These are phyloP conservation scores for Cotesia glomerata DNA, from an alignment of 1,140 invertebrate genomes.

Conservation along the genomic window DNA sequence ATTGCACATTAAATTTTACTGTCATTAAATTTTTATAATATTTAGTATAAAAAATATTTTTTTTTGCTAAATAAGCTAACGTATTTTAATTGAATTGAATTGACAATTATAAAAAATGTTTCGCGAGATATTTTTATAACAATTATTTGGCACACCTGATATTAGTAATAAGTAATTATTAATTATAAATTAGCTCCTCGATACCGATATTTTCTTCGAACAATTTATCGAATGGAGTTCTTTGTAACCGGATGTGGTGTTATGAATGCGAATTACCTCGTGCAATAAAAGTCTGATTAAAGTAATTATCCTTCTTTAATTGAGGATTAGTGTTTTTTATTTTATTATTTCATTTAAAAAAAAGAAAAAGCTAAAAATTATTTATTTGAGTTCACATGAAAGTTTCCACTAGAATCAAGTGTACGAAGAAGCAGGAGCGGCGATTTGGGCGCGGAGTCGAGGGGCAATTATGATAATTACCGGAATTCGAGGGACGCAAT, in stretches of 20 bases:
- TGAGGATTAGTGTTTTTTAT: neutral
- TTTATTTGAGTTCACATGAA: neutral
- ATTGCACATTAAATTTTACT: too few species aligned
- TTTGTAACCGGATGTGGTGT: neutral
- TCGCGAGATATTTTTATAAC: too few species aligned
- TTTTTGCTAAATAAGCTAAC: too few species aligned
- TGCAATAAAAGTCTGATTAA: neutral
- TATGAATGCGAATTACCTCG: neutral
- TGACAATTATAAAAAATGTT: too few species aligned
- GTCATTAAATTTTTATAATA: too few species aligned
- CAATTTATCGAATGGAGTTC: neutral
- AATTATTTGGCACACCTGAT: too few species aligned
- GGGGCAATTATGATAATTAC: conserved; percentile 60
- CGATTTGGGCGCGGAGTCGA: conserved; percentile 44
- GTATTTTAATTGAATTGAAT: too few species aligned
- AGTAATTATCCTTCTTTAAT: neutral
- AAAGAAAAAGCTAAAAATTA: too few species aligned
- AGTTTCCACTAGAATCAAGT: conserved; percentile 5
- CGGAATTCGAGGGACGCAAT: conserved; percentile 50
- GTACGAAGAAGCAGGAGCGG: conserved; percentile 20
- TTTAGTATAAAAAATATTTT: too few species aligned
- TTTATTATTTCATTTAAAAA: too few species aligned
- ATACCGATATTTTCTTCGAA: neutral
- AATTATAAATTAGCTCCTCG: too few species aligned
- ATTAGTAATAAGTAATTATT: too few species aligned